Base-by-base conservation (phyloP, 2,113 vertebrate species). In the Ciconia stormi region DNA sequence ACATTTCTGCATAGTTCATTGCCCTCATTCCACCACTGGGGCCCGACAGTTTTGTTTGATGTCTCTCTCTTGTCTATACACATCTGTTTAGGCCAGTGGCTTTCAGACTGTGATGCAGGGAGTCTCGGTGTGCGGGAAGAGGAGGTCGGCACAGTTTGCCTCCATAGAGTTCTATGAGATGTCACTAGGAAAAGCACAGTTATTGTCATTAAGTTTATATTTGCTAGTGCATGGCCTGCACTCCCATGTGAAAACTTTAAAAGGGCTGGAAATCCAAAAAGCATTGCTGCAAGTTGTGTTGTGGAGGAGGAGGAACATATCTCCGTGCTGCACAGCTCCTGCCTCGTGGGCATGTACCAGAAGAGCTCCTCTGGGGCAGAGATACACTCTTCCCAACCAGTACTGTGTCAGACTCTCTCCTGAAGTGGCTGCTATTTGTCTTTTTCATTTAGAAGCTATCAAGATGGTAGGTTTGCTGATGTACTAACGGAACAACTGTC, bases 1-100 rank as follows among this genome's bases (percentile, higher is more conserved):
- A 30, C 52, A 6, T 79, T 86, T 92, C 96, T 95, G 92, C 79
- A 73, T 10, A 97, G 88, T 81, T 93, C 94, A 96, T 95, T 87
- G 96, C 58, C 81, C 89, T 94, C 87, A 93, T 95, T 95, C 89
- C 72, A 52, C 44, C 65, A 42, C 80, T 36, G 87, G 17, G 74
- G 76, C 95, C 67, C 0, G 1, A 7, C 15, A 20, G 69, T 36
- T 93, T 53, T 66, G 84, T 62, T 93, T 93, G 82, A 78, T 85
- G 70, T 79, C 87, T 85, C 59, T 56, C 40, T 80, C 50, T 78
- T 29, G 18, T 23, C 91, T 84, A 3, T 47, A 30, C 74, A 46
- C 71, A 86, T 62, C 76, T 90, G 11, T 74, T 86, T 38, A 70
- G 90, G 42, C 65, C 73, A 30, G 89, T 14, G 76, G 27, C 71